Evolutionary conservation across 1,140 invertebrate species (phyloP).

Genomic region (Arctopsyche grandis): DNA sequence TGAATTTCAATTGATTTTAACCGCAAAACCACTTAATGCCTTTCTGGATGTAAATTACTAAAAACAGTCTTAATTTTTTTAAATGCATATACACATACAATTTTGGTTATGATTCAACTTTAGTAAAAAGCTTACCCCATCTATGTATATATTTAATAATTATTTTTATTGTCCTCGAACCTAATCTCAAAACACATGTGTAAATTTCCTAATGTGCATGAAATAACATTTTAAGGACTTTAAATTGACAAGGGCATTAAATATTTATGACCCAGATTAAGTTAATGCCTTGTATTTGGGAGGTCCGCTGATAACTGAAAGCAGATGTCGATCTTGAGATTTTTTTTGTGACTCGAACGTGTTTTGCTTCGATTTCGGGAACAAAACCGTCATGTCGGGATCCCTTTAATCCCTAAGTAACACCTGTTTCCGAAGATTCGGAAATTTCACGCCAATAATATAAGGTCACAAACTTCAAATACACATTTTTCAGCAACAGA

Average conservation of each 20-base stretch:
- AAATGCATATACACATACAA: too few species aligned
- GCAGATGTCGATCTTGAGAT: constrained; percentile 16
- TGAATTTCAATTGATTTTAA: constrained; percentile 10
- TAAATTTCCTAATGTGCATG: neutral
- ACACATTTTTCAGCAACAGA: neutral
- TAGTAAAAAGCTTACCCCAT: too few species aligned
- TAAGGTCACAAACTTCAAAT: neutral
- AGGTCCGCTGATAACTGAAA: neutral
- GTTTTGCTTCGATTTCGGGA: neutral
- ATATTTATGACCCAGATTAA: constrained; percentile 32
- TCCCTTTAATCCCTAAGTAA: neutral
- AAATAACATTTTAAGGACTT: constrained; percentile 29
- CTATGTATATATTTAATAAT: too few species aligned
- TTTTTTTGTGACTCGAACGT: constrained; percentile 15
- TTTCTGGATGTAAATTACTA: too few species aligned
- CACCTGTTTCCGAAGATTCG: neutral
- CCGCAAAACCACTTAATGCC: too few species aligned
- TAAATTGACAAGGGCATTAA: constrained; percentile 36
- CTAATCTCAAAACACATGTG: too few species aligned
- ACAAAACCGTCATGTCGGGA: neutral
- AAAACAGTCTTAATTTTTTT: too few species aligned
- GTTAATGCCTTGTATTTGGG: constrained; percentile 17
- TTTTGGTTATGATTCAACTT: too few species aligned
- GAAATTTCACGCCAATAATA: neutral
- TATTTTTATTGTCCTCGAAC: too few species aligned